These are phyloP conservation scores for Pachypanchax playfairii DNA, from an alignment of 2,113 vertebrate species.

Conservation along the genomic window DNA sequence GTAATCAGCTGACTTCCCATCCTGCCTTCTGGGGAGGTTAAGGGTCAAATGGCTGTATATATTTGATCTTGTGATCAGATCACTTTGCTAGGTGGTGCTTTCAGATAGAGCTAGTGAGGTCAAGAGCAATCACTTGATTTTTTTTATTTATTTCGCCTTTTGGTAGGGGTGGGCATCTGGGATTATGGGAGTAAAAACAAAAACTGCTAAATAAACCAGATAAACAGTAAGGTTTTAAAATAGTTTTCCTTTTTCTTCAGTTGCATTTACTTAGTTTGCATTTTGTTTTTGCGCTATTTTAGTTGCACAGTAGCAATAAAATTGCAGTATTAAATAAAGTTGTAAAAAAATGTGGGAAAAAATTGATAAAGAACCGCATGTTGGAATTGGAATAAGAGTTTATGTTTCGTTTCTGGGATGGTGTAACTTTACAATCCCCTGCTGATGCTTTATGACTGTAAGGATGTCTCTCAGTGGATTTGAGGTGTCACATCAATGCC, in stretches of 20 bases:
- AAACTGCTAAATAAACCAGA: constrained; percentile 16
- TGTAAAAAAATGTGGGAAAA: neutral
- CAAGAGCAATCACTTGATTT: constrained; percentile 56
- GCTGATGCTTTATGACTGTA: constrained; percentile 29
- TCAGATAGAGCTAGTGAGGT: constrained; percentile 58
- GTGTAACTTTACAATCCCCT: constrained; percentile 24
- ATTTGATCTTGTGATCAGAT: constrained; percentile 78
- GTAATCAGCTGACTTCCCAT: constrained; percentile 76
- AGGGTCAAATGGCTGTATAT: constrained; percentile 76
- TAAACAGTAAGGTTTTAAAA: neutral
- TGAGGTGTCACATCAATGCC: constrained; percentile 31
- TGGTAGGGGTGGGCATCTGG: constrained; percentile 1
- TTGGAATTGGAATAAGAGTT: constrained; percentile 29
- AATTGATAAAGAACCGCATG: neutral
- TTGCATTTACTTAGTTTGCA: neutral
- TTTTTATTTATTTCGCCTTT: constrained; percentile 8
- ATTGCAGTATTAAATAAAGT: no score
- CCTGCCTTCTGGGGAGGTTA: constrained; percentile 70
- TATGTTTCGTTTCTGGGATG: constrained; percentile 2
- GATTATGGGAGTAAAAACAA: constrained; percentile 5
- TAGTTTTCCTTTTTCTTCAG: neutral
- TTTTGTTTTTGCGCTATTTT: no score
- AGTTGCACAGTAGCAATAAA: no score
- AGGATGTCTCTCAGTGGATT: constrained; percentile 23
- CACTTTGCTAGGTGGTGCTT: constrained; percentile 62